Percentiles rank a stretch among this genome's conserved stretches.
Evolutionary conservation across 1,140 invertebrate species (phyloP).

Genomic region (Drosophila eugracilis): DNA sequence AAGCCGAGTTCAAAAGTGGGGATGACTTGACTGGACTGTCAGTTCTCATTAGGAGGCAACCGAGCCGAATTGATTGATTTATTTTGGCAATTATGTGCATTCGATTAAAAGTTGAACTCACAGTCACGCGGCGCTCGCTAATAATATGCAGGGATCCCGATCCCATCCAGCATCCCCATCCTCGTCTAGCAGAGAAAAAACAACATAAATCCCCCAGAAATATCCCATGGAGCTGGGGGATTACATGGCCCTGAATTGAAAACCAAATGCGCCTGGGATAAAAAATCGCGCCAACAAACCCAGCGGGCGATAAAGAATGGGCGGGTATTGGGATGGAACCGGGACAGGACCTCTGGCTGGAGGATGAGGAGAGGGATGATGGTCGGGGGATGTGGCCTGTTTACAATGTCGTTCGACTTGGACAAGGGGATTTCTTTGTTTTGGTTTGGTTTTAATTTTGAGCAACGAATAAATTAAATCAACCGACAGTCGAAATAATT

Average conservation of each 20-base stretch:
- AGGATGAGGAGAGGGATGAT: conserved; percentile 3
- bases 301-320: conserved; percentile 31
- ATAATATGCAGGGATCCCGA: conserved; percentile 72
- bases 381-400: conserved; percentile 53
- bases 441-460: conserved; percentile 79
- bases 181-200: conserved; percentile 50
- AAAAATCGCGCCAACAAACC: conserved; percentile 79
- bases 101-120: conserved; percentile 79
- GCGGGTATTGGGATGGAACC: neutral
- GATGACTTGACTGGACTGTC: conserved; percentile 51
- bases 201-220: conserved; percentile 82
- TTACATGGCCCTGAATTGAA: conserved; percentile 82
- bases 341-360: conserved; percentile 17
- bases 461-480: conserved; percentile 82
- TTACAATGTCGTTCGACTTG: conserved; percentile 67
- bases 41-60: conserved; percentile 69
- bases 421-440: conserved; percentile 81
- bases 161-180: conserved; percentile 12
- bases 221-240: conserved; percentile 77
- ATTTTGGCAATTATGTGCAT: conserved; percentile 83
- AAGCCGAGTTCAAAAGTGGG: neutral
- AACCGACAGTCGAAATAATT: conserved; percentile 80
- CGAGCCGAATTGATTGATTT: conserved; percentile 81
- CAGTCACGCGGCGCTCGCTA: conserved; percentile 71
- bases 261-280: conserved; percentile 81